phyloP scores from a whole-genome alignment of 2,113 vertebrate species.

The Pseudolaguvia tuberculata region DNA sequence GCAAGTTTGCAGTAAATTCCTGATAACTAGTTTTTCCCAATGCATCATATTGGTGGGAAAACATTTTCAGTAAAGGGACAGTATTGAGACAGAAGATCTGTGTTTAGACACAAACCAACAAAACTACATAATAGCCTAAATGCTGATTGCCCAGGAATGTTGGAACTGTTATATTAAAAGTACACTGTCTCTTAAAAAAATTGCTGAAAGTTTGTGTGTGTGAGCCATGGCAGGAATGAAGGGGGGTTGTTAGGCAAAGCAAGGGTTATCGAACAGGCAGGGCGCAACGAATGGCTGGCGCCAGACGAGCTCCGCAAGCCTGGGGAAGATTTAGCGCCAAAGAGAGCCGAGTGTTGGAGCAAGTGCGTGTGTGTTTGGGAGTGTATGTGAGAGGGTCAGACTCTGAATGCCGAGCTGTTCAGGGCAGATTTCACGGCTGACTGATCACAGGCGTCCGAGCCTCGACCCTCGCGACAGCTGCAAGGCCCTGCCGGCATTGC shows the following conservation, averaged over 20 bases:
- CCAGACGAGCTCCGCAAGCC: conserved; percentile 71
- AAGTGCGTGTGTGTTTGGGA: conserved; percentile 57
- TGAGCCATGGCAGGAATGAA: conserved; percentile 8
- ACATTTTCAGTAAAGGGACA: no score
- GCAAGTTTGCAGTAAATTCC: conserved; percentile 31
- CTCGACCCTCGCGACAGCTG: conserved; percentile 78
- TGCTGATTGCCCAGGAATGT: background rate
- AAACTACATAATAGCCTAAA: background rate
- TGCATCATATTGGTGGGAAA: background rate
- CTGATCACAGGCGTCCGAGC: conserved; percentile 77
- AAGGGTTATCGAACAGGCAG: conserved; percentile 46
- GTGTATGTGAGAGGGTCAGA: conserved; percentile 70
- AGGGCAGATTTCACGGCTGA: conserved; percentile 57
- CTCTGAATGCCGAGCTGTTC: conserved; percentile 73
- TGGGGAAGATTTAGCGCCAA: conserved; percentile 76
- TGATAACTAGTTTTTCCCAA: background rate
- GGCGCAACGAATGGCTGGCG: conserved; percentile 71
- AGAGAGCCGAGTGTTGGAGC: conserved; percentile 48
- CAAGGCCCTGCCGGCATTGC: conserved; percentile 70
- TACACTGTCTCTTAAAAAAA: background rate
- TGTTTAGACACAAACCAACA: no score
- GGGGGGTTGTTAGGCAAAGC: conserved; percentile 33
- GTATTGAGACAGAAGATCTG: background rate
- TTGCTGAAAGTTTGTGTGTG: background rate
- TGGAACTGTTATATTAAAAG: background rate